Percentiles rank a stretch among this genome's conserved stretches.
Evolutionary conservation across 1,140 invertebrate genomes (phyloP).

Genomic region (Conopomorpha cramerella): DNA sequence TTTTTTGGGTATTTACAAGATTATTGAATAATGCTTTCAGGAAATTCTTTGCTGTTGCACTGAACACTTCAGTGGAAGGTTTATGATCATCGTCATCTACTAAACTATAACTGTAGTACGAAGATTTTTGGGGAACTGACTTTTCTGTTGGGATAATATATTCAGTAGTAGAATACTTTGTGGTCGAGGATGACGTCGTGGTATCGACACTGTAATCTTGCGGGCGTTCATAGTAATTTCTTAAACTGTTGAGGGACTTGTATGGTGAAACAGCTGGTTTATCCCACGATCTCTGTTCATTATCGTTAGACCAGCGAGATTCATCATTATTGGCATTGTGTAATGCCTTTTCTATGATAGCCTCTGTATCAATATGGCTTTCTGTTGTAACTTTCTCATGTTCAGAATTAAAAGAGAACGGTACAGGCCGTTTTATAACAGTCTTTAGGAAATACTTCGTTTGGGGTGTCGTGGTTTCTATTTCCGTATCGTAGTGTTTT

Average conservation of each 20-base stretch:
- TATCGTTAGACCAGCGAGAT: conserved; percentile 7
- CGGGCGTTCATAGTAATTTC: conserved; percentile 12
- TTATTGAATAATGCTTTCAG: conserved; percentile 42
- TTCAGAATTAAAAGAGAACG: conserved; percentile 13
- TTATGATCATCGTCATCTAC: conserved; percentile 37
- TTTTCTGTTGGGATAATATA: conserved; percentile 16
- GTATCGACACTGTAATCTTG: conserved; percentile 10
- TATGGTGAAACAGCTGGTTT: conserved; percentile 37
- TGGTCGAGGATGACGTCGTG: conserved; percentile 18
- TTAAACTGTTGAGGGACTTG: conserved; percentile 37
- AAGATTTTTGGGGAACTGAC: conserved; percentile 16
- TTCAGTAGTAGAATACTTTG: conserved; percentile 14
- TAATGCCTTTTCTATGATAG: conserved; percentile 12
- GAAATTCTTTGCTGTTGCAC: conserved; percentile 32
- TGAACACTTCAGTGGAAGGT: conserved; percentile 45
- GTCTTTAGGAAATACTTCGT: conserved; percentile 46
- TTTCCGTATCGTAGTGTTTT: too few species aligned
- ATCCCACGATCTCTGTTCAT: conserved; percentile 12
- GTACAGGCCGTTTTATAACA: conserved; percentile 31
- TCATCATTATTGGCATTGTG: conserved; percentile 10
- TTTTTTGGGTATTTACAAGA: conserved; percentile 17
- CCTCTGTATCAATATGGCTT: conserved; percentile 14
- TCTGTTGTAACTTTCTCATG: conserved; percentile 12
- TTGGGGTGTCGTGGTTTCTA: conserved; percentile 15
- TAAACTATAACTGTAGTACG: conserved; percentile 36